Evolutionary conservation across 2,113 vertebrate genomes (phyloP).

Genomic region (mouse (Mus musculus)): DNA sequence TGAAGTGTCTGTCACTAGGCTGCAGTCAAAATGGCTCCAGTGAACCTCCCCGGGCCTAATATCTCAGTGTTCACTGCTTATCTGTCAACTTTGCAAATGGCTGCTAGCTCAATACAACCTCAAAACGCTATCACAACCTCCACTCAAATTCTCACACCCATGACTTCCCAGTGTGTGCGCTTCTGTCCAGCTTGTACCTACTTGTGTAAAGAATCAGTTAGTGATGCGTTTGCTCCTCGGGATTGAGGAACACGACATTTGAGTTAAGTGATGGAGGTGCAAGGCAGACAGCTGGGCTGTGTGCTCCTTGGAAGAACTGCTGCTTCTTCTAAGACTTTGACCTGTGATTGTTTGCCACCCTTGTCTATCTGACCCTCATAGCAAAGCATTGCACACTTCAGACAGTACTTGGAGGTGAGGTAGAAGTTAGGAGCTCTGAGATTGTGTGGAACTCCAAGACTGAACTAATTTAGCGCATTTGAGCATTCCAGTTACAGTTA

Average conservation of each 20-base stretch:
- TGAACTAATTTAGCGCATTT: background rate
- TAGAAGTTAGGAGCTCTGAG: constrained; percentile 41
- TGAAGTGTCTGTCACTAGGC: background rate
- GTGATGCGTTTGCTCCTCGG: background rate
- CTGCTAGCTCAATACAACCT: background rate
- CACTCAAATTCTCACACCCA: background rate
- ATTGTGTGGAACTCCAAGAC: background rate
- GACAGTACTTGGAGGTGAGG: background rate
- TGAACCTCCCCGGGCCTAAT: background rate
- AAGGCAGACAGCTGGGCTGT: background rate
- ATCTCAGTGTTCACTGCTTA: background rate
- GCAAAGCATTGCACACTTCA: background rate
- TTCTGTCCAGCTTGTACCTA: background rate
- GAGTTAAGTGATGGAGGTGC: constrained; percentile 20
- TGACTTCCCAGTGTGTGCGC: background rate
- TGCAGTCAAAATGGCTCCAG: background rate
- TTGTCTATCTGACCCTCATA: background rate
- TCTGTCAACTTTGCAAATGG: background rate
- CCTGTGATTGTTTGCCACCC: background rate
- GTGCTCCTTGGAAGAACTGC: background rate
- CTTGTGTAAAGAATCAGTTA: background rate
- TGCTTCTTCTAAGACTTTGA: constrained; percentile 30
- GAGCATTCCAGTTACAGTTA: constrained; percentile 10
- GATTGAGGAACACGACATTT: background rate
- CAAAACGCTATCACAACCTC: background rate